A percentile compares a stretch with the other conserved stretches of the same genome.
Conservation (phyloP, 2,888 invertebrate species). For the Pogonocherus hispidulus region DNA sequence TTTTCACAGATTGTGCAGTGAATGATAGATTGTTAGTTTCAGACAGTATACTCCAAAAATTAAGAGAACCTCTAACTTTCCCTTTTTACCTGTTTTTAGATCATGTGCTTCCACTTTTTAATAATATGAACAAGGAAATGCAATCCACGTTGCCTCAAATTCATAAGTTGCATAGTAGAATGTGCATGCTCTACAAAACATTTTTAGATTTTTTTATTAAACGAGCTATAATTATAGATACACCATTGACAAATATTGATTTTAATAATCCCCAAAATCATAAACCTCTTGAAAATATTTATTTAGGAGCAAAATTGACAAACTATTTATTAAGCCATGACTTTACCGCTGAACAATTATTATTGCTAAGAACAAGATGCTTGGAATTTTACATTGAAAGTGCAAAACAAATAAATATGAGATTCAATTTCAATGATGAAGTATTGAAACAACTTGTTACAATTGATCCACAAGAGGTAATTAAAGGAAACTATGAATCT, state of each 20-base stretch:
- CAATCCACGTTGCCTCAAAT: conserved; percentile 33
- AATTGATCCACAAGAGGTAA: conserved; percentile 13
- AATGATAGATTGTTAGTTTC: neutral
- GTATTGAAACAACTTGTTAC: conserved; percentile 22
- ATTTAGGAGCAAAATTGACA: conserved; percentile 23
- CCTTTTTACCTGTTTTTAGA: conserved; percentile 29
- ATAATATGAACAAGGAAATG: conserved; percentile 35
- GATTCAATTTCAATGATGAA: conserved; percentile 36
- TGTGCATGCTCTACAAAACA: neutral
- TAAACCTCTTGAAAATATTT: conserved; percentile 21
- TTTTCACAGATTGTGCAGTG: neutral
- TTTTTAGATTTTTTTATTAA: conserved; percentile 33
- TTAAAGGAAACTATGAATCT: neutral
- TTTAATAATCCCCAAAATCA: conserved; percentile 26
- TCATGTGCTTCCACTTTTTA: conserved; percentile 28
- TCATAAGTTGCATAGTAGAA: conserved; percentile 6
- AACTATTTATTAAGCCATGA: too few relatives aligned
- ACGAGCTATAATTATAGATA: conserved; percentile 7
- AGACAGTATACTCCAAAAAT: neutral
- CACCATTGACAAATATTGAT: conserved; percentile 12
- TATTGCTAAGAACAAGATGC: conserved; percentile 20
- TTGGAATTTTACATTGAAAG: conserved; percentile 36
- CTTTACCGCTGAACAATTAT: too few relatives aligned
- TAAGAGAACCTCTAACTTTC: conserved; percentile 9
- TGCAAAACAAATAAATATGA: conserved; percentile 15